Evolutionary conservation across 2,888 invertebrate genomes (phyloP), one percentile per base, ranked within the genome.

Genomic region (Antheraea yamamai): DNA sequence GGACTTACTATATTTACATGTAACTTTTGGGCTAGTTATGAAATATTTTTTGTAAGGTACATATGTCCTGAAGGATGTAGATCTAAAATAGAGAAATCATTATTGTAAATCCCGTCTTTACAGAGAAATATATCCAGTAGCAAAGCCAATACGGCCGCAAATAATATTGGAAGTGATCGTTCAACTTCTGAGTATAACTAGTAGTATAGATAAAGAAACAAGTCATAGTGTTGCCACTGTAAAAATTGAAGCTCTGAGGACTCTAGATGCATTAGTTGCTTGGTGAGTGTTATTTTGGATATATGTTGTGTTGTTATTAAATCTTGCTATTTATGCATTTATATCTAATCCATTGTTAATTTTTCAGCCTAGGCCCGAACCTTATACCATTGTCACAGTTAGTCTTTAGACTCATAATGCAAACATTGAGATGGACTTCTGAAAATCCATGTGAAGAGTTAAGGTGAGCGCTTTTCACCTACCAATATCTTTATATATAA

Each of bases 51-150:
- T 47, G 12, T 12, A 47, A 47, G 47, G 12, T 47, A 47, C 1
- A 12, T 10, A 12, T 12, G 47, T 12, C 47, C 12, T 12, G 12
- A 47, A 47, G 12, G 12, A 8, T 47, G 35, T 39, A 39, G 35
- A 39, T 7, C 7, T 39, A 7, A 39, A 39, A 39, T 39, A 39
- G 35, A 64, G 26, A 14, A 30, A 39, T 58, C 73, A 70, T 73
- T 74, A 20, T 55, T 55, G 7, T 61, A 61, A 61, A 55, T 55
- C 20, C 7, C 55, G 20, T 75, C n/a, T 76, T 78, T 76, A 10
- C 86, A 95, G 95, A 7, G 95, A 94, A 84, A 80, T 87, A 20
- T 95, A 91, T 75, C 93, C 95, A 76, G 91, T 93, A 6, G 87
- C 90, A 0, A 95, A 94, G 77, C 91, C 93, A 2, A 81, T 95